Evolutionary conservation across 1,140 invertebrate species (phyloP).

Genomic region (Sycophaga agraensis): DNA sequence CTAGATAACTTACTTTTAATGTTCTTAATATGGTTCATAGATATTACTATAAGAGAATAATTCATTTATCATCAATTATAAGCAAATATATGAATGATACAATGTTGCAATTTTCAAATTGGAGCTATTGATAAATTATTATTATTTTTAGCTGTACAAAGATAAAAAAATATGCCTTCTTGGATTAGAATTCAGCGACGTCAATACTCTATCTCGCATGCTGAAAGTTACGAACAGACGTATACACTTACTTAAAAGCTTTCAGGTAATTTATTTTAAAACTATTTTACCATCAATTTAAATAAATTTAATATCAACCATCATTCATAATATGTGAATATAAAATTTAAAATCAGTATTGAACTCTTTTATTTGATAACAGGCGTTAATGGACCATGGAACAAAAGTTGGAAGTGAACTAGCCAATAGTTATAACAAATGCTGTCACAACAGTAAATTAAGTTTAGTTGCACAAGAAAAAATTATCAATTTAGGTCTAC

Average conservation of each 20-base stretch:
- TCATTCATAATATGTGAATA: no score
- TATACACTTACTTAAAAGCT: constrained; percentile 65
- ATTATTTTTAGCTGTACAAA: constrained; percentile 63
- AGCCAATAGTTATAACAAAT: constrained; percentile 53
- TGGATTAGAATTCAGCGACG: constrained; percentile 67
- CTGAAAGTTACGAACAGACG: constrained; percentile 72
- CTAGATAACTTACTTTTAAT: no score
- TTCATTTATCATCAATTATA: no score
- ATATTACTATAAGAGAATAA: no score
- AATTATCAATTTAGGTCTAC: constrained; percentile 61
- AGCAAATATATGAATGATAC: no score
- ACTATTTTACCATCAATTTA: neutral
- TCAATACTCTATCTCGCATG: constrained; percentile 73
- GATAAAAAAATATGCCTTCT: constrained; percentile 65
- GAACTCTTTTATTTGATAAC: constrained; percentile 33
- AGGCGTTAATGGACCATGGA: constrained; percentile 67
- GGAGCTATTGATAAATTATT: no score
- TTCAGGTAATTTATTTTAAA: constrained; percentile 58
- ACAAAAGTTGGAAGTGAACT: constrained; percentile 60
- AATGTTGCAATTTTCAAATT: no score
- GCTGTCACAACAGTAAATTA: constrained; percentile 37
- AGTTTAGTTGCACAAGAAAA: constrained; percentile 36
- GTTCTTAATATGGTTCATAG: no score
- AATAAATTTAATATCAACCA: constrained; percentile 6
- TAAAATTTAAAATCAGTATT: no score